Percentiles rank a stretch among this genome's conserved stretches.
Evolutionary conservation across 2,113 vertebrate genomes (phyloP).

Genomic region (Leptodactylus fuscus): DNA sequence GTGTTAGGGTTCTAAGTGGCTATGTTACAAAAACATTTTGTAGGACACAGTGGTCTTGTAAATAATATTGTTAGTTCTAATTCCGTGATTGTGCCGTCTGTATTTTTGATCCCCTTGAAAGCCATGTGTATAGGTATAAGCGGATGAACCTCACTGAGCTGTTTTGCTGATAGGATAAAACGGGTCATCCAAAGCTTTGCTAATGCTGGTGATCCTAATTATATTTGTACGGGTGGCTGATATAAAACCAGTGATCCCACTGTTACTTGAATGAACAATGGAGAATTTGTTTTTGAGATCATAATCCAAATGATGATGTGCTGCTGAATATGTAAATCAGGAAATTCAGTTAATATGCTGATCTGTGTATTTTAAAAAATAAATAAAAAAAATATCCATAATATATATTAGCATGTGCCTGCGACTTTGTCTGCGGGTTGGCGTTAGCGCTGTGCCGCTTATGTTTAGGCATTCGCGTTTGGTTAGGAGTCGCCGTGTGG

Average conservation of each 20-base stretch:
- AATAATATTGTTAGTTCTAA: conserved; percentile 45
- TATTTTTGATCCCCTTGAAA: conserved; percentile 7
- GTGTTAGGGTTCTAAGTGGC: no score
- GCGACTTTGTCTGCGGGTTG: no score
- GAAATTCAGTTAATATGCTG: no score
- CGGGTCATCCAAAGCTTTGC: neutral
- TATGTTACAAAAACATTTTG: neutral
- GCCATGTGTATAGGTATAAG: conserved; percentile 10
- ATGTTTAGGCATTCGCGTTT: no score
- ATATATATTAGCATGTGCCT: no score
- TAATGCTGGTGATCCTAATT: conserved; percentile 27
- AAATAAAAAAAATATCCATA: no score
- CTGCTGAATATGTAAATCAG: no score
- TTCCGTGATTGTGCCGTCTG: conserved; percentile 1
- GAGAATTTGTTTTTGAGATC: neutral
- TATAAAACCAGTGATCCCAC: neutral
- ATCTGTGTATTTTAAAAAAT: no score
- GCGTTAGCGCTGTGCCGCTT: no score
- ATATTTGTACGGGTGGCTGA: conserved; percentile 3
- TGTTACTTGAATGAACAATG: neutral
- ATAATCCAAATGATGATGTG: no score
- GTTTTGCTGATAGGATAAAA: neutral
- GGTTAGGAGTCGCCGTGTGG: no score
- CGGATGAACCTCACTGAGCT: conserved; percentile 26
- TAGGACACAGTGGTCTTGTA: neutral